Percentiles rank a stretch among this genome's conserved stretches.
phyloP scores from a whole-genome alignment of 2,113 vertebrate species.

The Oreochromis niloticus region DNA sequence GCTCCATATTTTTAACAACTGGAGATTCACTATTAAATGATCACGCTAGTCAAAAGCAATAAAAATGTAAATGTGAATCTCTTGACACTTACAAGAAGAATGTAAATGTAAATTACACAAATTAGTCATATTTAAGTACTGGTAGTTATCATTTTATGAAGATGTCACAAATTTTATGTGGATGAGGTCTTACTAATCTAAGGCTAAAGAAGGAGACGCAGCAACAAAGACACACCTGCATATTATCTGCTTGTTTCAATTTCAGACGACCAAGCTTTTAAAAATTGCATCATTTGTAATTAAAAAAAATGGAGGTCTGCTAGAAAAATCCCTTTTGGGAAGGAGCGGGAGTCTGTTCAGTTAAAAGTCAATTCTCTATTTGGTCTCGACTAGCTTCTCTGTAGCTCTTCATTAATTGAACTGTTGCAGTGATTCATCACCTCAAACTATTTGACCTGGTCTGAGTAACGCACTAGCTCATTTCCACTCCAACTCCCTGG shows the following conservation, averaged over 20 bases:
- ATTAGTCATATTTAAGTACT: neutral
- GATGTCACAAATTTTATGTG: neutral
- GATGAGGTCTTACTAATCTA: neutral
- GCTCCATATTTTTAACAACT: neutral
- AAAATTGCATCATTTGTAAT: neutral
- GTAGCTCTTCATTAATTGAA: conserved; percentile 36
- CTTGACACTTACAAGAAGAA: neutral
- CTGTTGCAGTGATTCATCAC: conserved; percentile 38
- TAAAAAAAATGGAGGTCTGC: neutral
- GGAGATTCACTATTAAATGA: neutral
- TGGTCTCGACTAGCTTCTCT: neutral
- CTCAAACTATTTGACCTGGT: conserved; percentile 37
- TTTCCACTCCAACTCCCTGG: conserved; percentile 8
- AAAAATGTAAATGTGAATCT: neutral
- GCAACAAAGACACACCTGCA: neutral
- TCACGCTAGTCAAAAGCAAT: neutral
- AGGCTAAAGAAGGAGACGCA: neutral
- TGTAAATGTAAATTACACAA: neutral
- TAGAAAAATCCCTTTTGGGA: neutral
- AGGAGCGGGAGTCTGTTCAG: neutral
- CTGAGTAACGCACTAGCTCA: neutral
- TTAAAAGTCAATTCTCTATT: neutral
- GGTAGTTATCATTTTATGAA: neutral
- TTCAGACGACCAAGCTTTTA: neutral
- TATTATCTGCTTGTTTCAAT: neutral